These are phyloP conservation scores for Rhabdomys dilectus DNA, from an alignment of 2,113 vertebrate species.

Conservation along the genomic window DNA sequence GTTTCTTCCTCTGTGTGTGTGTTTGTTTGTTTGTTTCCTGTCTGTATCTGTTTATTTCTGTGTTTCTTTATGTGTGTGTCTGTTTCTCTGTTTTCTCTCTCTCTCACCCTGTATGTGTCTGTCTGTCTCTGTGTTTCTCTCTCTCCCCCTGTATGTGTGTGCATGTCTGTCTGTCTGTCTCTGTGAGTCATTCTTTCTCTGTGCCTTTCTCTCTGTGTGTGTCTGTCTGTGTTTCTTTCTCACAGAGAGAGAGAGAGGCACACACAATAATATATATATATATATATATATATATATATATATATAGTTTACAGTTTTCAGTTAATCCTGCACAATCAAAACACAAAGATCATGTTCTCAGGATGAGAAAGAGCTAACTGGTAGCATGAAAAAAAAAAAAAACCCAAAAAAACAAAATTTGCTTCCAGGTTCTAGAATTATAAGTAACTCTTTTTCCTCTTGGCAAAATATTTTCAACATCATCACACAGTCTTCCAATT, in stretches of 20 bases:
- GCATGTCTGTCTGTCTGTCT: neutral
- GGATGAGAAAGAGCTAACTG: neutral
- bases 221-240: neutral
- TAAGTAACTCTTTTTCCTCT: neutral
- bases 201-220: too few species aligned
- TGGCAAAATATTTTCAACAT: conserved; percentile 20
- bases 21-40: neutral
- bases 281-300: neutral
- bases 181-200: too few species aligned
- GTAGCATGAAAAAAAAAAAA: neutral
- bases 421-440: neutral
- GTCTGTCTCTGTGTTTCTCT: too few species aligned
- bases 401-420: neutral
- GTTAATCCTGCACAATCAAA: neutral
- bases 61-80: neutral
- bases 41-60: neutral
- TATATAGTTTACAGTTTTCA: neutral
- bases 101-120: too few species aligned
- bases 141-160: too few species aligned
- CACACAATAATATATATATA: neutral
- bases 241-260: neutral
- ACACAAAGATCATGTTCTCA: too few species aligned
- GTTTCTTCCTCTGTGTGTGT: neutral
- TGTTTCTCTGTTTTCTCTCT: neutral
- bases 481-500: conserved; percentile 45